These are phyloP conservation scores for Brachirus orientalis DNA, from an alignment of 2,113 vertebrate species.

Conservation along the genomic window DNA sequence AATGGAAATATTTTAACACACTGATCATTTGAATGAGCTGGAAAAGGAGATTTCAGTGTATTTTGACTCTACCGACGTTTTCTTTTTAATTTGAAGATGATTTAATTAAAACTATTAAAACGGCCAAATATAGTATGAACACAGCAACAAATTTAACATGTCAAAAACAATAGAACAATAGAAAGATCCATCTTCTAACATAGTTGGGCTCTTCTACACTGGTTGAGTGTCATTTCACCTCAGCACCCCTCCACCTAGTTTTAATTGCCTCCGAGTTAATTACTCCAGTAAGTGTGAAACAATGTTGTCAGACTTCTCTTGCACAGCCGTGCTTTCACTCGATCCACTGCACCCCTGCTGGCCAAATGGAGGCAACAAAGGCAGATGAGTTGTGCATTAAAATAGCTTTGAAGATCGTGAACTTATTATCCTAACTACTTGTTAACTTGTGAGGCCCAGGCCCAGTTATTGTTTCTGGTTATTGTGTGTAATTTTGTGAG, in stretches of 20 bases:
- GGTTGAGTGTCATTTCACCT: conserved; percentile 70
- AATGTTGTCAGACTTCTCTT: conserved; percentile 79
- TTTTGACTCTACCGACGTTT: too few species aligned
- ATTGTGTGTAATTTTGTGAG: not conserved
- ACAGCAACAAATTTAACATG: too few species aligned
- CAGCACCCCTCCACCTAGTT: conserved; percentile 78
- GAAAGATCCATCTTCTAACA: conserved; percentile 54
- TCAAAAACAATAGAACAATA: conserved; percentile 29
- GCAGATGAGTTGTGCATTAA: conserved; percentile 50
- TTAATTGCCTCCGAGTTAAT: conserved; percentile 82
- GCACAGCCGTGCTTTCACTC: conserved; percentile 61
- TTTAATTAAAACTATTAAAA: too few species aligned
- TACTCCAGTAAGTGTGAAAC: conserved; percentile 81
- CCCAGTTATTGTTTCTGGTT: conserved; percentile 13
- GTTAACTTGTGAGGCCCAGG: conserved; percentile 2
- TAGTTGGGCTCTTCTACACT: conserved; percentile 59
- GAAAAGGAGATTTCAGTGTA: too few species aligned
- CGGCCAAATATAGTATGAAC: too few species aligned
- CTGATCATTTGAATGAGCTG: too few species aligned
- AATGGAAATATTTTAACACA: too few species aligned
- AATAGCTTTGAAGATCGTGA: conserved; percentile 42
- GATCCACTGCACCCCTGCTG: conserved; percentile 65
- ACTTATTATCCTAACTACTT: conserved; percentile 25
- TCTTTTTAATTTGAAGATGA: too few species aligned
- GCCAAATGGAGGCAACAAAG: conserved; percentile 64